Base-by-base conservation (phyloP, 2,888 invertebrate species). In the Hipparchia sbordonii region DNA sequence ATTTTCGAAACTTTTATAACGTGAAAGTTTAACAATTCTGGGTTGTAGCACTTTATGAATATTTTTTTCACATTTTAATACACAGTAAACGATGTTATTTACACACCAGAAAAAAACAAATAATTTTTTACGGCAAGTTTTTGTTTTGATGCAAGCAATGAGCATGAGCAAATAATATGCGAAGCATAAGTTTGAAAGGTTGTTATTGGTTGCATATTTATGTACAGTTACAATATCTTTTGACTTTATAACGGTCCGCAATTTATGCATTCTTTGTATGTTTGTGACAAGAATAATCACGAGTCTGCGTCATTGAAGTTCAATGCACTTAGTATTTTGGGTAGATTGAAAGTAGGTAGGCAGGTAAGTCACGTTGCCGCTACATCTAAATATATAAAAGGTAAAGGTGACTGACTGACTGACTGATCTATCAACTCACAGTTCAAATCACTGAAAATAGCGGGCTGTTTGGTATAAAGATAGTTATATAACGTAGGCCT, bases 211-310 rank as follows among this genome's bases (percentile, higher is more conserved):
- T 61, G 60, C 60, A 61, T 12, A 45, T n/a, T n/a, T n/a, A n/a
- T n/a, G n/a, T 51, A 63, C 63, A 63, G 63, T 63, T 63, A 63
- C 63, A 63, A 10, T 48, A 48, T 48, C 48, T 63, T 51, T 23
- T 51, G 45, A n/a, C 12, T 39, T 5, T 39, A 51, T 63, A 63
- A 63, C 63, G 63, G 63, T 63, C 23, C 63, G 13, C 48, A 23
- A 51, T 63, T 23, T 33, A 63, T 45, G 7, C 12, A 45, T 63
- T 63, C 46, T 63, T 48, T 48, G 7, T 8, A 48, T 48, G 48
- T 8, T 33, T 39, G 60, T 33, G 60, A 9, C 60, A 60, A 60
- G 8, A 60, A 60, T 48, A 62, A 62, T 61, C 7, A 8, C 13
- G 46, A 62, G 46, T 7, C 45, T 45, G 0, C 61, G 8, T 10